Evolutionary conservation across 2,888 invertebrate genomes (phyloP), one percentile per base, ranked within the genome.

Genomic region (Hydrotaea diabolus): DNA sequence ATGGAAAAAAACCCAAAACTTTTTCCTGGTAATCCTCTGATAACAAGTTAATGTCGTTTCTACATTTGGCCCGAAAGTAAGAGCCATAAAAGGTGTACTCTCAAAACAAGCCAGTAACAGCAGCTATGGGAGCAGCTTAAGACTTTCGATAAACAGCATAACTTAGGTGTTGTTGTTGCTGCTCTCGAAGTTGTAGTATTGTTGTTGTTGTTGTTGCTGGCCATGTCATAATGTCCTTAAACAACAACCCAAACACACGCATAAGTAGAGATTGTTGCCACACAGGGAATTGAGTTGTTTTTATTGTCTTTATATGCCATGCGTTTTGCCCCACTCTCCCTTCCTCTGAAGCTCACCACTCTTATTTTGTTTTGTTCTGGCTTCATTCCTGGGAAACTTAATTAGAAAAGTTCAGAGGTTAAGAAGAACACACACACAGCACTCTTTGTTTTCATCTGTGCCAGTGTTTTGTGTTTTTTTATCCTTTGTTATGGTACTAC

Each of bases 331-430:
- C 7, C 43, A 13, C 43, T 43, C 43, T 13, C 13, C 13, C 43
- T 43, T 43, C 13, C 15, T 57, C 13, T 23, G n/a, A n/a, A n/a
- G n/a, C n/a, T n/a, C n/a, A n/a, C n/a, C n/a, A n/a, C 23, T 11
- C 57, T 23, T 23, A 9, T 57, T 9, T 23, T 8, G 3, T n/a
- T n/a, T n/a, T n/a, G n/a, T n/a, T n/a, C n/a, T n/a, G n/a, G 2
- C 57, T 57, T 23, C 21, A 11, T 57, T 59, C 26, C 69, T 13
- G 4, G 39, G 11, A 62, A 46, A 69, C 69, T 69, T 69, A 69
- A 69, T 69, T 69, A 69, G 43, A 69, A 69, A 69, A 69, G 69
- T 69, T 69, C 69, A 69, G 69, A 69, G 69, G 69, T 43, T 69
- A 31, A 69, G 13, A 49, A 49, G n/a, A 7, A 8, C 39, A 11